Conservation (phyloP, 35 echinoderm and acorn worm species). For the Heliocidaris tuberculata region DNA sequence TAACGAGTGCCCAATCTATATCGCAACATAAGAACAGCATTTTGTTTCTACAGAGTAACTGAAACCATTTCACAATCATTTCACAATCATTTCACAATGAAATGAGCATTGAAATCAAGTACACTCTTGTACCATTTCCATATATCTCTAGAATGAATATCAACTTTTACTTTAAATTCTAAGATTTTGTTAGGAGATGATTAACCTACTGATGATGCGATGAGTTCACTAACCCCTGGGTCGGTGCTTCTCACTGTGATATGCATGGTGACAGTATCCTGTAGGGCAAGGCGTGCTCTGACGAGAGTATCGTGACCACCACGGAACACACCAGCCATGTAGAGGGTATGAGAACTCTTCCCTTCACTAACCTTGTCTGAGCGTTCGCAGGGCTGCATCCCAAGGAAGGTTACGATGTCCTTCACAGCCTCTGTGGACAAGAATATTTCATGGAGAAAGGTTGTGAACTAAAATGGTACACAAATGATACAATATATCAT, state of each 20-base stretch:
- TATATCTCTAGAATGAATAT: neutral
- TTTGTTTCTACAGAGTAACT: too few relatives aligned
- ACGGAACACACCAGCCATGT: conserved; percentile 86
- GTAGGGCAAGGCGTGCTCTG: conserved; percentile 74
- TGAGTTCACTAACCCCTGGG: conserved; percentile 73
- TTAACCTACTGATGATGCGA: conserved; percentile 86
- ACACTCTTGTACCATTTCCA: neutral
- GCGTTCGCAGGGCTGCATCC: conserved; percentile 88
- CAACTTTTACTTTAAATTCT: neutral
- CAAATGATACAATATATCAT: too few relatives aligned
- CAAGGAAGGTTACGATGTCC: conserved; percentile 90
- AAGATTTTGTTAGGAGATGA: neutral
- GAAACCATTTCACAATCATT: neutral
- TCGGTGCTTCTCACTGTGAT: conserved; percentile 92
- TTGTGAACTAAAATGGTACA: neutral
- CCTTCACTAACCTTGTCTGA: conserved; percentile 81
- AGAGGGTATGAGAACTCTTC: conserved; percentile 90
- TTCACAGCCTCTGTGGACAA: conserved; percentile 81
- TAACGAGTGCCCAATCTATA: too few relatives aligned
- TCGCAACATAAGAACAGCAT: too few relatives aligned
- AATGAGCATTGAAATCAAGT: neutral
- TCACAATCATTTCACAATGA: neutral
- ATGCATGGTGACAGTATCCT: conserved; percentile 96
- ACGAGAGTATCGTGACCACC: conserved; percentile 88
- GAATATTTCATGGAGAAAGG: neutral